A percentile compares a stretch with the other conserved stretches of the same genome.
Conservation (phyloP, 2,888 invertebrate species). For the Epicampocera succincta region DNA sequence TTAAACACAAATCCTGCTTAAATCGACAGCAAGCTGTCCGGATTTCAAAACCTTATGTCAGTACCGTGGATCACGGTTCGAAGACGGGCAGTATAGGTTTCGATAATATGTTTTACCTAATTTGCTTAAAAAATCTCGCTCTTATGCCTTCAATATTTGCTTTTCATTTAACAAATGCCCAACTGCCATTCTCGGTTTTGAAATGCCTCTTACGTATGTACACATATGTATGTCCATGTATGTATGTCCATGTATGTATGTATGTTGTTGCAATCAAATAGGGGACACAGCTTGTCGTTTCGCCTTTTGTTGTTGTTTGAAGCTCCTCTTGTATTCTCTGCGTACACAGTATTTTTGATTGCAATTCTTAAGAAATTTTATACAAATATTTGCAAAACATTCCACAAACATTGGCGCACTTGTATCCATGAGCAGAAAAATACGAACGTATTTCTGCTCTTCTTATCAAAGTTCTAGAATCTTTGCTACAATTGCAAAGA, state of each 20-base stretch:
- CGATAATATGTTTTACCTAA: too few relatives aligned
- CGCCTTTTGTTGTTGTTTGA: conserved; percentile 11
- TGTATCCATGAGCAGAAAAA: background rate
- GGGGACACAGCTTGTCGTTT: conserved; percentile 35
- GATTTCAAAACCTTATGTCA: too few relatives aligned
- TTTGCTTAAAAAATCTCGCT: too few relatives aligned
- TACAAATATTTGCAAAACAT: conserved; percentile 62
- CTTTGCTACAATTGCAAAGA: conserved; percentile 53
- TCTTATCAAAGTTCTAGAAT: conserved; percentile 58
- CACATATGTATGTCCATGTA: conserved; percentile 25
- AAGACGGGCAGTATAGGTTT: too few relatives aligned
- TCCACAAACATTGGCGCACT: conserved; percentile 9
- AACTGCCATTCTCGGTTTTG: background rate
- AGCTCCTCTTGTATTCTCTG: background rate
- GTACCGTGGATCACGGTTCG: too few relatives aligned
- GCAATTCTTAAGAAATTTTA: conserved; percentile 64
- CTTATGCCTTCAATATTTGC: too few relatives aligned
- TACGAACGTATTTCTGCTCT: conserved; percentile 5
- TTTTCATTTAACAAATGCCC: too few relatives aligned
- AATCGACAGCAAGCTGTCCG: too few relatives aligned
- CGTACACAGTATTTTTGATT: conserved; percentile 8
- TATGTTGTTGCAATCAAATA: conserved; percentile 35
- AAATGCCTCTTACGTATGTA: too few relatives aligned
- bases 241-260: background rate
- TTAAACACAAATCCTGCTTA: too few relatives aligned